These are phyloP conservation scores for Sigmodon hispidus DNA, from an alignment of 2,113 vertebrate genomes.

Conservation along the genomic window DNA sequence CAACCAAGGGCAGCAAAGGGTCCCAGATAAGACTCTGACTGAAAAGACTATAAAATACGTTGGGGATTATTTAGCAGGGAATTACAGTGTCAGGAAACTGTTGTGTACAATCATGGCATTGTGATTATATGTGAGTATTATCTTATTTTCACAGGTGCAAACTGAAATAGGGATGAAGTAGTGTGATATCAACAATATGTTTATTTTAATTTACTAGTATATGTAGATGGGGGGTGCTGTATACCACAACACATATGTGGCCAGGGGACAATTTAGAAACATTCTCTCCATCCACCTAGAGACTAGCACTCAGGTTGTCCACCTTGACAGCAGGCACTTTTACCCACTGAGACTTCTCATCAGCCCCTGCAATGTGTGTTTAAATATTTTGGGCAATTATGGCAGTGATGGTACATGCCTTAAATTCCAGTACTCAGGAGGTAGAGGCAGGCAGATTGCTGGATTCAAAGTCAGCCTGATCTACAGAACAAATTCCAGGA, in stretches of 20 bases:
- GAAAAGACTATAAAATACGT: background rate
- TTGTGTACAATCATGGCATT: background rate
- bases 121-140: background rate
- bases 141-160: background rate
- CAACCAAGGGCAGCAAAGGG: background rate
- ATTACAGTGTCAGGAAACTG: background rate
- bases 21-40: background rate
- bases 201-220: background rate
- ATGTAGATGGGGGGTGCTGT: background rate
- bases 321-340: background rate
- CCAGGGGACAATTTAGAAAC: too few species aligned
- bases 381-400: background rate
- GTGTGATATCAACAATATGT: background rate
- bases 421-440: background rate
- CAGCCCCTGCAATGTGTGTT: background rate
- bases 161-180: conserved; percentile 14
- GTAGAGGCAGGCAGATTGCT: background rate
- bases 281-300: background rate
- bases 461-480: background rate
- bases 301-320: background rate
- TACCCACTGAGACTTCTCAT: background rate
- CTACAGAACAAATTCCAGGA: background rate
- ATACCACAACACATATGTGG: background rate
- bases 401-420: background rate
- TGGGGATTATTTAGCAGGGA: background rate